Evolutionary conservation across 1,140 invertebrate species (phyloP), one percentile per base, ranked within the genome.

Genomic region (Drosophila willistoni): DNA sequence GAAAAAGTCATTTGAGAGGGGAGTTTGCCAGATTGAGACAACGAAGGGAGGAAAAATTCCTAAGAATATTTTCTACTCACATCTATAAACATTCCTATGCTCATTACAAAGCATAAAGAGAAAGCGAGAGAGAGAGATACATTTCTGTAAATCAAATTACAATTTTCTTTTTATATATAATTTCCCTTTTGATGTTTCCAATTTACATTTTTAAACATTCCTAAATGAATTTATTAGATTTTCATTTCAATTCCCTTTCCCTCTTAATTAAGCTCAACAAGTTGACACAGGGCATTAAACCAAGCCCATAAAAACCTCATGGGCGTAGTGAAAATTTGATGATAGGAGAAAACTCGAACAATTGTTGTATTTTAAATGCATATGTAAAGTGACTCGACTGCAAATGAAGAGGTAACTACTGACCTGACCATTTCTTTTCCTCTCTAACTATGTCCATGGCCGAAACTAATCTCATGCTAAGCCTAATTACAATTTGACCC

Each of bases 401-500:
- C 29, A 36, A 0, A 9, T 12, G 2, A 3, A 36, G 34, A 36
- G 9, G 0, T 12, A 36, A 36, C 34, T 36, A 36, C 9, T 36
- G 34, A 36, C 34, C 34, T 10, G 3, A 3, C 36, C 12, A 5
- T 12, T 12, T 39, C 3, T 3, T 1, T 19, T 19, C 2, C 3
- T 7, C 6, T 47, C 10, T 7, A 19, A 47, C 44, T 22, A 10
- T 9, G 1, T 1, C 14, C 7, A 17, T 47, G 61, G 71, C 77
- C 66, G 41, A 56, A 66, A 66, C 73, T 76, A 86, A 87, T 83
- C 70, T 68, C 12, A 54, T 63, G 25, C 65, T 77, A 77, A 80
- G 77, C 76, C 79, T 87, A 87, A 87, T 89, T 89, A 87, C 77
- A 74, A 87, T 79, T 83, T 71, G 79, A 69, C 55, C 66, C 68